These are phyloP conservation scores for Ostrea denselamellosa DNA, from an alignment of 1,140 invertebrate genomes.

Conservation along the genomic window DNA sequence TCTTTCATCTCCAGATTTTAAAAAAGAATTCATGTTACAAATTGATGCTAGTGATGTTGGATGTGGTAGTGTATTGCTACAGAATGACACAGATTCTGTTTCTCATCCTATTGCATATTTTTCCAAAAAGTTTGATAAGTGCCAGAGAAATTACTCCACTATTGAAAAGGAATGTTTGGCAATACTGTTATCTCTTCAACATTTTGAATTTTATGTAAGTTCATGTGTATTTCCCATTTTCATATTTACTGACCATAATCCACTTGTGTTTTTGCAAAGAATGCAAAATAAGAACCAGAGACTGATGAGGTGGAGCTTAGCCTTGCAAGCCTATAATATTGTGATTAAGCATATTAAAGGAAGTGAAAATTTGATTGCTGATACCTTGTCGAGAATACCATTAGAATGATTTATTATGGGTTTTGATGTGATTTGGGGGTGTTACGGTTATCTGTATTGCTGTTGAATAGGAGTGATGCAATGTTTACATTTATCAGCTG, in stretches of 20 bases:
- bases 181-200: constrained; percentile 43
- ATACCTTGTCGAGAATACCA: constrained; percentile 3
- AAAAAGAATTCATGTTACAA: constrained; percentile 52
- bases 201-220: constrained; percentile 52
- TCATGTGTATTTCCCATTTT: constrained; percentile 24
- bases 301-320: constrained; percentile 42
- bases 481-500: too few relatives aligned
- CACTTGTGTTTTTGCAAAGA: constrained; percentile 40
- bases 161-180: constrained; percentile 51
- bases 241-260: constrained; percentile 53
- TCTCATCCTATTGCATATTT: too few relatives aligned
- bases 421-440: background rate
- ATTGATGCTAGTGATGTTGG: too few relatives aligned
- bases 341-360: background rate
- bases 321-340: constrained; percentile 46
- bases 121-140: constrained; percentile 44
- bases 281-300: constrained; percentile 50
- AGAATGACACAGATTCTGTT: too few relatives aligned
- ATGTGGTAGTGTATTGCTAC: too few relatives aligned
- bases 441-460: too few relatives aligned
- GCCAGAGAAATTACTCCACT: constrained; percentile 50
- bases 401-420: too few relatives aligned
- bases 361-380: constrained; percentile 44
- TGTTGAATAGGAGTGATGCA: too few relatives aligned
- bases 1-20: constrained; percentile 69